Evolutionary conservation across 2,797 vertebrate genomes (phyloP), one percentile per base, ranked within the genome.

Genomic region (Clarias laeviceps): DNA sequence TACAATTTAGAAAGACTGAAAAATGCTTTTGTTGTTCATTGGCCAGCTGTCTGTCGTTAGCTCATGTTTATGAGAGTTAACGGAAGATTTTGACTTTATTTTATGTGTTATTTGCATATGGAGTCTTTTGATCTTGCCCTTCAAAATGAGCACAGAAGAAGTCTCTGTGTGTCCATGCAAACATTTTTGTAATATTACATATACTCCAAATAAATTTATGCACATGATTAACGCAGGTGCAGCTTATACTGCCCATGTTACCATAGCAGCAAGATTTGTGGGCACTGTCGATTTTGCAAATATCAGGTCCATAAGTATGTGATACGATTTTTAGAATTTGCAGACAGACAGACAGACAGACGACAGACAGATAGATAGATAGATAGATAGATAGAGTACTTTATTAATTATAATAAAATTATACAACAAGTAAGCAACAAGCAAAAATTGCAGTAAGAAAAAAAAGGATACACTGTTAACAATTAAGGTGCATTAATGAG

Each of bases 1-100:
- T 8, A n/a, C 22, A 29, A 24, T 14, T 32, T 34, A 20, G 59
- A 1, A 77, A 32, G 27, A 59, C 45, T 5, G 7, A 56, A 34
- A 79, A 80, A 64, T 64, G 77, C 77, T 80, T 80, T 64, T 64
- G 32, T 84, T 57, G 29, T 78, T 27, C 56, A 32, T 45, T 66
- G 40, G 1, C 22, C 64, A 79, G 62, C 24, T 37, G 9, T 79
- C 24, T 79, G 64, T 84, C 70, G 37, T 84, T 56, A 54, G 59
- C 45, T 54, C 59, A 45, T 40, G 24, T 34, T 61, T 9, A 64
- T 29, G 37, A 74, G 32, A 50, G 34, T n/a, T 29, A 73, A 59
- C 29, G 77, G 74, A 66, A 84, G 72, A 22, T 74, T 9, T 83
- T 29, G 59, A 62, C 70, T 83, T 82, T 17, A 70, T 37, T 82